Evolutionary conservation across 2,797 vertebrate species (phyloP), one percentile per base, ranked within the genome.

Genomic region (Cossypha polioptera): DNA sequence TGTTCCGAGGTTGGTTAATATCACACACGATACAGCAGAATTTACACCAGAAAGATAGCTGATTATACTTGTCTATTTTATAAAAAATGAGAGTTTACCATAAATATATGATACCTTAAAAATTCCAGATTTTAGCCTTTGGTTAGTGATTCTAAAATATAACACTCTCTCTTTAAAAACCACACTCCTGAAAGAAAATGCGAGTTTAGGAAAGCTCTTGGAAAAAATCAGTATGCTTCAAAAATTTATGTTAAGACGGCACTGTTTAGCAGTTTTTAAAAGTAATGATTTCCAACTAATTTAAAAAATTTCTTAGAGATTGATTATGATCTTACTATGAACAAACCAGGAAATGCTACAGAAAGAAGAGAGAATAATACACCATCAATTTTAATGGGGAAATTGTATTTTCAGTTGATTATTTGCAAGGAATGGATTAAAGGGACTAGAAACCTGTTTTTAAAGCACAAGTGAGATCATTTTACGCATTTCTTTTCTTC

Each of bases 401-500:
- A 72, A 78, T 10, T 29, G 11, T 26, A 8, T 68, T 90, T 91
- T 61, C 38, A 50, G 4, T 55, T 29, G 24, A 9, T 63, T 76
- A 5, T 74, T 90, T 86, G 29, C 25, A 84, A 93, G 38, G 28
- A 77, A 71, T 17, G 2, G 29, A 71, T 63, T 58, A 63, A 71
- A 58, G 24, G 8, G 45, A 58, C 51, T 72, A 78, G 66, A 69
- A 91, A 68, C 5, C 9, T 43, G 14, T 51, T 96, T 83, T 58
- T 63, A 91, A 91, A 94, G 58, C 61, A 72, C 13, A 48, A 88
- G 22, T 33, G 65, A 86, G 50, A 84, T 72, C 2, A 76, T 69
- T 81, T 91, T 47, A 84, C 28, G 15, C 7, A 33, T 78, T 78
- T 53, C 13, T 73, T 73, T 81, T n/a, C 74, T 76, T 66, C 48